These are phyloP conservation scores for Hypsibius dujardini DNA, from an alignment of 1,140 invertebrate genomes.

Conservation along the genomic window DNA sequence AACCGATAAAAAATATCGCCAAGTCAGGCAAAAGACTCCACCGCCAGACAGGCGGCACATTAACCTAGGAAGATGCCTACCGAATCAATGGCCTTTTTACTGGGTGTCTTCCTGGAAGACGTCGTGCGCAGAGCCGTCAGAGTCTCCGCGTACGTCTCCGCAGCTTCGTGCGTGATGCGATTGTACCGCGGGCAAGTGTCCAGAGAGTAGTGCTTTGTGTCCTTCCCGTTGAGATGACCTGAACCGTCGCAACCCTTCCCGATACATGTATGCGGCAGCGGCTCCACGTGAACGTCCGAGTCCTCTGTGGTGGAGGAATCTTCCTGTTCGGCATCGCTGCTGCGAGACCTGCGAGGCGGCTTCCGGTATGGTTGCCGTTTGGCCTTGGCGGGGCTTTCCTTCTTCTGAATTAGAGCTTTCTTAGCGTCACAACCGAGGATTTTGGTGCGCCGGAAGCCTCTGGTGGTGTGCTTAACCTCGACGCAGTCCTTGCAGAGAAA, in stretches of 20 bases:
- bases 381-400: neutral
- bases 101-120: neutral
- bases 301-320: slow-evolving; percentile 1
- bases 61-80: neutral
- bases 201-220: neutral
- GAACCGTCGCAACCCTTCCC: neutral
- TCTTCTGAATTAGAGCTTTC: neutral
- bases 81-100: neutral
- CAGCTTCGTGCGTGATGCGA: neutral
- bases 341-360: neutral
- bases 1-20: neutral
- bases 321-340: neutral
- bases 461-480: slow-evolving; percentile 1
- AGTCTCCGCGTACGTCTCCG: neutral
- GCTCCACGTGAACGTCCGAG: neutral
- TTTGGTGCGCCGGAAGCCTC: slow-evolving; percentile 11
- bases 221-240: slow-evolving; percentile 3
- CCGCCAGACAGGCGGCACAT: neutral
- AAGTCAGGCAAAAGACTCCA: no score
- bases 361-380: slow-evolving; percentile 2
- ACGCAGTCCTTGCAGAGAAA: slow-evolving; percentile 15
- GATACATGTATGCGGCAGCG: neutral
- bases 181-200: neutral
- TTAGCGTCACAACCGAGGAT: neutral
- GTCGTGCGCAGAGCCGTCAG: neutral